Conservation (phyloP, 1,140 invertebrate genomes). For the Copidosoma floridanum region DNA sequence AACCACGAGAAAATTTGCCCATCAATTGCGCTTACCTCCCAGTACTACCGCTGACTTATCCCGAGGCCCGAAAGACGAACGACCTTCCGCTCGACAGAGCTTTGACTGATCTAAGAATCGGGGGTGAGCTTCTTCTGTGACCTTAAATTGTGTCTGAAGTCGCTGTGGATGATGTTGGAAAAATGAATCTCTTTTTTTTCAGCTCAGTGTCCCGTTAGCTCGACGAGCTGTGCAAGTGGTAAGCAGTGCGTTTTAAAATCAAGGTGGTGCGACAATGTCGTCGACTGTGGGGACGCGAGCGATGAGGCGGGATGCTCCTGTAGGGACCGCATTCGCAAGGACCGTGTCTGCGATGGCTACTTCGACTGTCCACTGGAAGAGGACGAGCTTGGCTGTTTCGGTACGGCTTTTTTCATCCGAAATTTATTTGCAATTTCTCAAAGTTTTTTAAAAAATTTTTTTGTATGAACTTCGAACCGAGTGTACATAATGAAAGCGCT, state of each 20-base stretch:
- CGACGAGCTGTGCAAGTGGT: slow-evolving; percentile 16
- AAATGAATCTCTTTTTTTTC: no score
- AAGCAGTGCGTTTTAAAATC: slow-evolving; percentile 61
- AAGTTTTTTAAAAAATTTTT: not conserved
- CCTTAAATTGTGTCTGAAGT: no score
- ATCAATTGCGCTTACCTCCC: slow-evolving; percentile 38
- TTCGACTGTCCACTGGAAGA: slow-evolving; percentile 68
- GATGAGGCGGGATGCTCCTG: slow-evolving; percentile 79
- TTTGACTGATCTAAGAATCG: no score
- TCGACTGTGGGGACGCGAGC: slow-evolving; percentile 77
- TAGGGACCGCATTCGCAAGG: slow-evolving; percentile 61
- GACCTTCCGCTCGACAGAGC: no score
- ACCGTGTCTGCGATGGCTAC: slow-evolving; percentile 77
- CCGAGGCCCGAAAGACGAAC: not conserved
- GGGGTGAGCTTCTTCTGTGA: no score
- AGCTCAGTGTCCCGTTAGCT: no score
- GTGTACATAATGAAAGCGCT: no score
- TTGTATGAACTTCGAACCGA: no score
- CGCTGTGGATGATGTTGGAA: no score
- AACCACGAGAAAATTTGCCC: not conserved
- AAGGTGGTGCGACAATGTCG: slow-evolving; percentile 71
- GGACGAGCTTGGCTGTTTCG: slow-evolving; percentile 76
- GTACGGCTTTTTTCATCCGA: no score
- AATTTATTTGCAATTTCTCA: no score
- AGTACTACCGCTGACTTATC: slow-evolving; percentile 22